phyloP scores from a whole-genome alignment of 2,888 invertebrate species.

The Baccha elongata region DNA sequence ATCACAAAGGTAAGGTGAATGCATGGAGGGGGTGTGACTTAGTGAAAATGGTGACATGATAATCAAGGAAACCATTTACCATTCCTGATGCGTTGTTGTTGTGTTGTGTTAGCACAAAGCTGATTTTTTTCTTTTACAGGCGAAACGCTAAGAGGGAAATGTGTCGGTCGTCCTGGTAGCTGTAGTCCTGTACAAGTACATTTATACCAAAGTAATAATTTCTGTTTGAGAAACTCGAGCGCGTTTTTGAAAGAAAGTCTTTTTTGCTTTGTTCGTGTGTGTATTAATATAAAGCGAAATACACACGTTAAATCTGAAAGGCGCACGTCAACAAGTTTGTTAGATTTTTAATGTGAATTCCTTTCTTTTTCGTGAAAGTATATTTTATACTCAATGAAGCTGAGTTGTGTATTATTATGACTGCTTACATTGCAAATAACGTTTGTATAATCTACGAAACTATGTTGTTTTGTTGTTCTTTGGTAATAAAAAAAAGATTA shows the following conservation, averaged over 20 bases:
- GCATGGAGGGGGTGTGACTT: conserved; percentile 26
- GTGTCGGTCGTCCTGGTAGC: conserved; percentile 1
- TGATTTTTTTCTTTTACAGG: conserved; percentile 68
- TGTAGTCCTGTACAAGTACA: too few species aligned
- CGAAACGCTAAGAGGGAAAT: conserved; percentile 16
- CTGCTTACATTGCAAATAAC: conserved; percentile 20
- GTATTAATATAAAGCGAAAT: not conserved
- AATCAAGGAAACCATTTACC: conserved; percentile 72
- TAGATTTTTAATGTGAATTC: conserved; percentile 51
- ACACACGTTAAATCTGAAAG: conserved; percentile 13
- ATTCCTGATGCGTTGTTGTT: conserved; percentile 68
- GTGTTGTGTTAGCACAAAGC: conserved; percentile 67
- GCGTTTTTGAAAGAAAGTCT: conserved; percentile 12
- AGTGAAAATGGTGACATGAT: conserved; percentile 68
- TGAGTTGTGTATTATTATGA: not conserved
- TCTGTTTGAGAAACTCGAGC: not conserved
- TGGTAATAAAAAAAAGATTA: not conserved
- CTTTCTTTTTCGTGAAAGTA: conserved; percentile 31
- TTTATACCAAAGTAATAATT: conserved; percentile 11
- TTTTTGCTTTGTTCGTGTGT: not conserved
- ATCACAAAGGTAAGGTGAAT: not conserved
- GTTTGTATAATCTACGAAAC: conserved; percentile 36
- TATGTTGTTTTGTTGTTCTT: conserved; percentile 5
- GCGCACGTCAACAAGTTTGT: conserved; percentile 67
- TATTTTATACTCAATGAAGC: conserved; percentile 17